These are phyloP conservation scores for Lepus townsendii DNA, from an alignment of 2,797 vertebrate genomes.

Conservation along the genomic window DNA sequence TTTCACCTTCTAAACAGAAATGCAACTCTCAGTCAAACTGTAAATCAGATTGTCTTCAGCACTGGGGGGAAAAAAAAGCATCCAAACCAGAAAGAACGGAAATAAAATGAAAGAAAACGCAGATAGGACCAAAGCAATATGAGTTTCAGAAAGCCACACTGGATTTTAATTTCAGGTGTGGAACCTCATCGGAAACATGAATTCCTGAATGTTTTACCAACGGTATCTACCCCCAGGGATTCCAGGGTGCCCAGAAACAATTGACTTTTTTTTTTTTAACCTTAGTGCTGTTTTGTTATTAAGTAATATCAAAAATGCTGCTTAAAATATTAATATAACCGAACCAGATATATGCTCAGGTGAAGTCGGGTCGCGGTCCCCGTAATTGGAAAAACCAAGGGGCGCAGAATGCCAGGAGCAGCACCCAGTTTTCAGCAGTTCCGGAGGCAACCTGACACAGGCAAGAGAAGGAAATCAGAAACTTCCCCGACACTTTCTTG, in stretches of 20 bases:
- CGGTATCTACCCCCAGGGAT: neutral
- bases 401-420: neutral
- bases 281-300: conserved; percentile 51
- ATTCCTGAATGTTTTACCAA: conserved; percentile 62
- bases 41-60: conserved; percentile 84
- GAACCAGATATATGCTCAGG: neutral
- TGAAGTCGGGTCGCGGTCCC: neutral
- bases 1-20: conserved; percentile 84
- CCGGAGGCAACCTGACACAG: neutral
- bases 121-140: conserved; percentile 65
- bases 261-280: neutral
- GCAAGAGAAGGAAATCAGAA: conserved; percentile 16
- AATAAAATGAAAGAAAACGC: conserved; percentile 74
- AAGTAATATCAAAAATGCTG: conserved; percentile 43
- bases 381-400: neutral
- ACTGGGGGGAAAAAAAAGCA: neutral
- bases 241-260: conserved; percentile 5
- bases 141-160: conserved; percentile 61
- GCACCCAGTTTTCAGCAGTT: neutral
- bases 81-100: conserved; percentile 63
- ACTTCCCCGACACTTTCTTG: neutral
- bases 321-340: neutral
- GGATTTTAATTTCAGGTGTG: conserved; percentile 69
- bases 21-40: conserved; percentile 78
- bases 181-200: conserved; percentile 13